These are phyloP conservation scores for Cristatella mucedo DNA, from an alignment of 2,888 invertebrate species.

Conservation along the genomic window DNA sequence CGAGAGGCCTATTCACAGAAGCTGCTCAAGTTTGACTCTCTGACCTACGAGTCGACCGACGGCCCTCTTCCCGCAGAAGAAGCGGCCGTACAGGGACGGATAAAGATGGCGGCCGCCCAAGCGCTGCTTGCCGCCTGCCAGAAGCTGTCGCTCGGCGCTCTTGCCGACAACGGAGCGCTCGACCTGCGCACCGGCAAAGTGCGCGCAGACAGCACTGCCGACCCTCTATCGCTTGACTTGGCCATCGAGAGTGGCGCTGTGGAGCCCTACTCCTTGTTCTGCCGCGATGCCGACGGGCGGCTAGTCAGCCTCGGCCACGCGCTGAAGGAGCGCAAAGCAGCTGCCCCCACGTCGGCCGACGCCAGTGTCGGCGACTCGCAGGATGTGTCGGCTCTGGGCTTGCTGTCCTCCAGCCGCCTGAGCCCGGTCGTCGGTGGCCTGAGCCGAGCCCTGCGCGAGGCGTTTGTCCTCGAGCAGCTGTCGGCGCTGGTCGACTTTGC, in stretches of 20 bases:
- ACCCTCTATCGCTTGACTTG: background rate
- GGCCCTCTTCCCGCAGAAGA: background rate
- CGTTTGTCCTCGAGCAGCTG: slow-evolving; percentile 4
- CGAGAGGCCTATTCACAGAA: slow-evolving; percentile 5
- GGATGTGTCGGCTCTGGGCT: background rate
- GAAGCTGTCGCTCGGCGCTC: slow-evolving; percentile 2
- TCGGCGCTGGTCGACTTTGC: background rate
- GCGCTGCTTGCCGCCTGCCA: slow-evolving; percentile 4
- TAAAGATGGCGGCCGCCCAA: slow-evolving; percentile 5
- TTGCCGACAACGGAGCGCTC: background rate
- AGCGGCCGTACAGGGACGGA: background rate
- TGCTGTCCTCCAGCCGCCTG: too few relatives aligned
- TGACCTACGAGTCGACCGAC: slow-evolving; percentile 3
- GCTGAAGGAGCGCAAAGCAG: too few relatives aligned
- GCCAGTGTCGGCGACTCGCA: background rate
- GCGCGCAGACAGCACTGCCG: background rate
- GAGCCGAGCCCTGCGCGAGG: background rate
- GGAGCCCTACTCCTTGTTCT: slow-evolving; percentile 4
- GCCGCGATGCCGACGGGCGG: background rate
- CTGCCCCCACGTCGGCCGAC: too few relatives aligned
- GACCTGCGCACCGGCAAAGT: too few relatives aligned
- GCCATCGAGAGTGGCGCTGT: background rate
- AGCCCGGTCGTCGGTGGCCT: too few relatives aligned
- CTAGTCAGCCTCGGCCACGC: slow-evolving; percentile 1
- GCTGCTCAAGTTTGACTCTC: slow-evolving; percentile 7